These are phyloP conservation scores for Lepus europaeus DNA, from an alignment of 2,113 vertebrate species.

Conservation along the genomic window DNA sequence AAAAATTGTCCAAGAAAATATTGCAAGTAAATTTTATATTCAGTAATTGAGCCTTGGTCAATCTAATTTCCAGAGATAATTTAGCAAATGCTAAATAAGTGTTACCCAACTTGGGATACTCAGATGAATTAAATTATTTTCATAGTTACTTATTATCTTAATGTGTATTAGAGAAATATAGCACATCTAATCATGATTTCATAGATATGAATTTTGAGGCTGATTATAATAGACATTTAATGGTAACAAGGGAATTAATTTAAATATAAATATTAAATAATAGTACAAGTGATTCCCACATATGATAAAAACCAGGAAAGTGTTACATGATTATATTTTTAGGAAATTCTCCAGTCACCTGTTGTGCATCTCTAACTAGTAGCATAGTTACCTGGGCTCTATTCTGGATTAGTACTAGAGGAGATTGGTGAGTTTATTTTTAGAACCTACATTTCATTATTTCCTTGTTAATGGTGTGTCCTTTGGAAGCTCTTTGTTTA, in stretches of 20 bases:
- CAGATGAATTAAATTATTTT: constrained; percentile 43
- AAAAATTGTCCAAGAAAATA: neutral
- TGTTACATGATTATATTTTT: neutral
- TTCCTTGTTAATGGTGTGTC: neutral
- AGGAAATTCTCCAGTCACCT: neutral
- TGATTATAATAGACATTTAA: neutral
- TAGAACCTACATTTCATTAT: neutral
- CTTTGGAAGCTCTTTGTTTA: neutral
- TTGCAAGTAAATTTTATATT: constrained; percentile 44
- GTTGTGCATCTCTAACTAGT: neutral
- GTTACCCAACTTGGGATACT: constrained; percentile 5
- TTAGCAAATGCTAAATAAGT: neutral
- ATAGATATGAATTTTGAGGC: neutral
- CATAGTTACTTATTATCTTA: constrained; percentile 22
- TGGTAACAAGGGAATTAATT: neutral
- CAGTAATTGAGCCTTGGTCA: constrained; percentile 25
- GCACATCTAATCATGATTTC: neutral
- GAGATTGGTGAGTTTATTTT: neutral
- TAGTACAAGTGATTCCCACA: neutral
- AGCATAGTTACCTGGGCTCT: neutral
- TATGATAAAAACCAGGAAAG: neutral
- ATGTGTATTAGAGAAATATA: neutral
- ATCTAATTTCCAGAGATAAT: constrained; percentile 46
- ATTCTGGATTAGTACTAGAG: neutral
- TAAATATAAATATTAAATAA: constrained; percentile 42